These are phyloP conservation scores for Phaethon lepturus DNA, from an alignment of 2,113 vertebrate genomes.

Conservation along the genomic window DNA sequence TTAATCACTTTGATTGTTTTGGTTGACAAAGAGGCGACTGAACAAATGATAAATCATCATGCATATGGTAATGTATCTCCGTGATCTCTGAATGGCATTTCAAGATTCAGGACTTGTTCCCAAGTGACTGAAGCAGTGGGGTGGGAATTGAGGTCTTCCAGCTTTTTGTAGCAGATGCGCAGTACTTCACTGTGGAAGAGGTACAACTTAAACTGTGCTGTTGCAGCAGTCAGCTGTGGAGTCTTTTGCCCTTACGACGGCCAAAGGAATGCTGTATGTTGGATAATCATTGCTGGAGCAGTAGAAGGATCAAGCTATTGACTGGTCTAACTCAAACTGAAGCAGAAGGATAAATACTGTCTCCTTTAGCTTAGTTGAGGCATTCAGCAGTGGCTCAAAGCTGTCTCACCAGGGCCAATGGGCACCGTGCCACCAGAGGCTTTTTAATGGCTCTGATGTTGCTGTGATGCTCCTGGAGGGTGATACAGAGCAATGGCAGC, in stretches of 20 bases:
- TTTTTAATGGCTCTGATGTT: not conserved
- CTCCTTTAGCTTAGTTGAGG: not conserved
- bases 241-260: not conserved
- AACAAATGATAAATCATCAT: not conserved
- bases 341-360: not conserved
- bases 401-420: not conserved
- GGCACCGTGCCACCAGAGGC: not conserved
- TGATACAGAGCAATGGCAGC: not conserved
- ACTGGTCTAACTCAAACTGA: not conserved
- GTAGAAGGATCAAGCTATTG: not conserved
- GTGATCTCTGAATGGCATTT: not conserved
- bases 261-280: not conserved
- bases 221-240: not conserved
- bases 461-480: not conserved
- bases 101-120: not conserved
- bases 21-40: not conserved
- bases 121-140: not conserved
- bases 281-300: not conserved
- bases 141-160: not conserved
- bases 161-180: not conserved
- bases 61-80: not conserved
- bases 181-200: not conserved
- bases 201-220: not conserved
- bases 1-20: not conserved
- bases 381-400: not conserved